Conservation (phyloP, 2,113 vertebrate species). For the Solea solea region DNA sequence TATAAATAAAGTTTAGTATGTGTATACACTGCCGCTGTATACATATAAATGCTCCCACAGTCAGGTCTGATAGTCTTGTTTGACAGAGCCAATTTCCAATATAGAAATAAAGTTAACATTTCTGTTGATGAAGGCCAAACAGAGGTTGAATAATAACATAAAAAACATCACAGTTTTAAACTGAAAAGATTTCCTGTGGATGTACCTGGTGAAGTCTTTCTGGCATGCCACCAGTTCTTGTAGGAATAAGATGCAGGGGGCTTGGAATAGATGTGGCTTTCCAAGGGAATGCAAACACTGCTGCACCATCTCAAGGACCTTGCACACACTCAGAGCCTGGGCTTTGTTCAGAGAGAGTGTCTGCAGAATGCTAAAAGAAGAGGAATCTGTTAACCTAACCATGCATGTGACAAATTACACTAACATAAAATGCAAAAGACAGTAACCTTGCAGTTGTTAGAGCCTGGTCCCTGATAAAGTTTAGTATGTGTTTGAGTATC, state of each 20-base stretch:
- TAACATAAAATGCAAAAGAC: not conserved
- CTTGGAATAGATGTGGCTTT: constrained; percentile 92
- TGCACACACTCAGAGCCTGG: constrained; percentile 88
- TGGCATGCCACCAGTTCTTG: constrained; percentile 94
- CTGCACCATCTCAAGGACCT: constrained; percentile 87
- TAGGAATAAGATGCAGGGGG: constrained; percentile 91
- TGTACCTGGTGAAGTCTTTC: constrained; percentile 95
- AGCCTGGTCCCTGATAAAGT: constrained; percentile 92
- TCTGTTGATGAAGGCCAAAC: too few relatives aligned
- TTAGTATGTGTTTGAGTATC: constrained; percentile 87
- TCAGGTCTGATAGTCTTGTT: too few relatives aligned
- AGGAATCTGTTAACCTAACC: not conserved
- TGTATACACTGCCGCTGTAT: too few relatives aligned
- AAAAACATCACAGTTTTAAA: not conserved
- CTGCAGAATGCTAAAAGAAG: constrained; percentile 86
- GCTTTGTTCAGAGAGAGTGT: constrained; percentile 90
- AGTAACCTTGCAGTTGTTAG: constrained; percentile 89
- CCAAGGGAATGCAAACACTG: constrained; percentile 87
- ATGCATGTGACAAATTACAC: not conserved
- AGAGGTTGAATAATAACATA: too few relatives aligned
- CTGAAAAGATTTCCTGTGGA: not conserved
- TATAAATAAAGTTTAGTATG: too few relatives aligned
- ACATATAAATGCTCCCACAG: too few relatives aligned
- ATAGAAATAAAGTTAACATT: too few relatives aligned
- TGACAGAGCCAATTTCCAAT: too few relatives aligned